phyloP scores from a whole-genome alignment of 2,888 invertebrate genomes.

The Lepetodrilus schrolli region DNA sequence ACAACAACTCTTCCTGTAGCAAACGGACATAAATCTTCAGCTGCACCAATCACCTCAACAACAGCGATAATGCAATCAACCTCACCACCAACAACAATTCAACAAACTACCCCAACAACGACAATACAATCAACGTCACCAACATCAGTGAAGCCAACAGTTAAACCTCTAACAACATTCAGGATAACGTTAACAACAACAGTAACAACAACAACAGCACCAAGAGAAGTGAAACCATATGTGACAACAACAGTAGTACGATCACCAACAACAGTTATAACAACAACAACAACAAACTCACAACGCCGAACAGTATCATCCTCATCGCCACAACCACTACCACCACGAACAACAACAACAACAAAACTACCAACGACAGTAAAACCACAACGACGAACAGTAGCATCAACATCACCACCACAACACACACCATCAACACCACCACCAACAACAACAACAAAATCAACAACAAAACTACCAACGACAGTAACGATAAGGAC shows the following conservation, averaged over 20 bases:
- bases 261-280: neutral
- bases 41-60: neutral
- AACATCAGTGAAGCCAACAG: neutral
- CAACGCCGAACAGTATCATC: too few species aligned
- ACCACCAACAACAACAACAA: too few species aligned
- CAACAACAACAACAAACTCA: slow-evolving; percentile 4
- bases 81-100: neutral
- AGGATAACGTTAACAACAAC: neutral
- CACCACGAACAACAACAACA: too few species aligned
- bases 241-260: neutral
- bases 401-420: too few species aligned
- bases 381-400: too few species aligned
- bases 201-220: neutral
- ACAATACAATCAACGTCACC: neutral
- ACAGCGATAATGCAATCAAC: neutral
- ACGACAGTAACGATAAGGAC: too few species aligned
- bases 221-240: neutral
- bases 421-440: too few species aligned
- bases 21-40: neutral
- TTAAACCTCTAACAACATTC: neutral
- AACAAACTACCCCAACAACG: neutral
- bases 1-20: neutral
- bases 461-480: too few species aligned
- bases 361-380: too few species aligned
- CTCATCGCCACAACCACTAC: too few species aligned